phyloP scores from a whole-genome alignment of 2,888 invertebrate species.

The Drosophila sordidapex region DNA sequence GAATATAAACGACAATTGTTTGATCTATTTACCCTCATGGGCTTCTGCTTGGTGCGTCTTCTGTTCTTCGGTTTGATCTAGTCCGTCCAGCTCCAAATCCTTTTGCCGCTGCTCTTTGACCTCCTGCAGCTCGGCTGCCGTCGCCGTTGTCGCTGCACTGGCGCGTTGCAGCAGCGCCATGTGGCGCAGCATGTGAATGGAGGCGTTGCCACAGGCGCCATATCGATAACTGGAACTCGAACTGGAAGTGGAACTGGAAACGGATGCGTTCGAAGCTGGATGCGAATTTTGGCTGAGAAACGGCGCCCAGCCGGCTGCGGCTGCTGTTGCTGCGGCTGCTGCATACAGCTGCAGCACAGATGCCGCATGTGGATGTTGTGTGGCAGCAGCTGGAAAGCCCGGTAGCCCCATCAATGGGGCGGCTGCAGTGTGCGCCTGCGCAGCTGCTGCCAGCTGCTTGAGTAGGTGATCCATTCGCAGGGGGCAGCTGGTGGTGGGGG shows the following conservation, averaged over 20 bases:
- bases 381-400: neutral
- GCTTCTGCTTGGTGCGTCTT: constrained; percentile 5
- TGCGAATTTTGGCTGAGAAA: constrained; percentile 85
- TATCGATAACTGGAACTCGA: constrained; percentile 24
- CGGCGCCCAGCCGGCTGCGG: constrained; percentile 87
- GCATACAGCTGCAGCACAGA: constrained; percentile 90
- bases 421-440: constrained; percentile 57
- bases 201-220: constrained; percentile 33
- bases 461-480: constrained; percentile 77
- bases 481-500: constrained; percentile 33
- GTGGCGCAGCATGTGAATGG: constrained; percentile 64
- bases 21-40: constrained; percentile 15
- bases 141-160: constrained; percentile 30
- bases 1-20: neutral
- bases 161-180: constrained; percentile 65
- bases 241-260: constrained; percentile 22
- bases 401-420: constrained; percentile 21
- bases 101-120: constrained; percentile 18
- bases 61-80: neutral
- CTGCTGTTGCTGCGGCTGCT: constrained; percentile 87
- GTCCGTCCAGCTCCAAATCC: constrained; percentile 14
- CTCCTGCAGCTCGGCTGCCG: constrained; percentile 8
- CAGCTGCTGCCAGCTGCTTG: constrained; percentile 87
- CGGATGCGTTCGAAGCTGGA: neutral
- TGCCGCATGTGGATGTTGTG: constrained; percentile 39